phyloP scores from a whole-genome alignment of 1,140 invertebrate species.

The Neodiprion pinetum region DNA sequence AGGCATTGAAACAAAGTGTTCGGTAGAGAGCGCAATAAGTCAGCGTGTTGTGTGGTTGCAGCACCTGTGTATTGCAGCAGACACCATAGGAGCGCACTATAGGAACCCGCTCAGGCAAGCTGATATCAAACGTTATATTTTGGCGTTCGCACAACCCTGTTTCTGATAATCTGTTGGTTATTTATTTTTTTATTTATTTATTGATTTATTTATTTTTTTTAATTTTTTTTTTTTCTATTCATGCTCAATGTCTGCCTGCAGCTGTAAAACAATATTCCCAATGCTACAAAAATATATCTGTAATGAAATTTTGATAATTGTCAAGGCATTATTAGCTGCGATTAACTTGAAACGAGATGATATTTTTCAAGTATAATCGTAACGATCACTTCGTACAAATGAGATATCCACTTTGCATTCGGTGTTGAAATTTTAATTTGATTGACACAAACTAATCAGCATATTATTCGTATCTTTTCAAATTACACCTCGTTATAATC shows the following conservation, averaged over 20 bases:
- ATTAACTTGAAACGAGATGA: too few relatives aligned
- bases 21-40: conserved; percentile 51
- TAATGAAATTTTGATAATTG: not conserved
- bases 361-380: too few relatives aligned
- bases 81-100: conserved; percentile 69
- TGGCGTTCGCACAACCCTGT: conserved; percentile 51
- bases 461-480: too few relatives aligned
- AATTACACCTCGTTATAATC: too few relatives aligned
- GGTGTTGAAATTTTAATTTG: too few relatives aligned
- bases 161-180: conserved; percentile 26
- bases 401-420: too few relatives aligned
- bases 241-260: conserved; percentile 9
- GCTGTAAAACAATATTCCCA: conserved; percentile 7
- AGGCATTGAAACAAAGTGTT: conserved; percentile 31
- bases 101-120: conserved; percentile 80
- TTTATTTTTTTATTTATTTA: not conserved
- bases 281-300: not conserved
- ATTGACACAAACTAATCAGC: too few relatives aligned
- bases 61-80: conserved; percentile 76
- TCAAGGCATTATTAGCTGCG: not conserved
- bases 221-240: not conserved
- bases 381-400: too few relatives aligned
- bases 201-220: conserved; percentile 2
- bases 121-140: conserved; percentile 61
- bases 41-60: conserved; percentile 70